Evolutionary conservation across 64 coral and sea anemone species (phyloP), one percentile per base, ranked within the genome.

Genomic region (Platygyra sinensis): DNA sequence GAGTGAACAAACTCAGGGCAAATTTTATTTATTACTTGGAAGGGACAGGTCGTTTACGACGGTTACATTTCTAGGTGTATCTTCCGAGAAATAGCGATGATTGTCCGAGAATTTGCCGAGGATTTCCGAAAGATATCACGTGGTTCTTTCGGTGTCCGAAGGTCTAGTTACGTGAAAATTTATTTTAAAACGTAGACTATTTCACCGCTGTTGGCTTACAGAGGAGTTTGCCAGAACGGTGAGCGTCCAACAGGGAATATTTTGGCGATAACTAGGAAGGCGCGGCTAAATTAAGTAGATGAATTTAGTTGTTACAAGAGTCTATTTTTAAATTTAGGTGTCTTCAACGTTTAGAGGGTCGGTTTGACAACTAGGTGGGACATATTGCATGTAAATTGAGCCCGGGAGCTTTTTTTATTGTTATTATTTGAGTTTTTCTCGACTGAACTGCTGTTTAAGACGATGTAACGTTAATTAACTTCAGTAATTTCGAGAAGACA

Each of bases 241-340:
- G 15, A 6, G 39, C 18, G 20, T 24, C 36, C 74, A 9, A 5
- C 36, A 20, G 18, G 38, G 38, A 12, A 46, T 51, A 49, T 52
- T 49, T 52, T 46, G 39, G 8, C 36, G 36, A 42, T 19, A 42
- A 6, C 19, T 52, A 19, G 33, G 33, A 22, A 77, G 39, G 39
- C 65, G 22, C 65, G n/a, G 25, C 65, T 24, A 25, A 69, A 69
- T n/a, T 10, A 77, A 77, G 42, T 42, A 20, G 9, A 50, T 72
- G 36, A 46, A 85, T 71, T 25, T 85, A 38, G 52, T 85, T 14
- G 24, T 85, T 71, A 50, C 62, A 85, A 20, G 52, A 72, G 20
- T 85, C 62, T 85, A 85, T 85, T 85, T 85, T 85, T 84, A 71
- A 84, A 84, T 69, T 84, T 85, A 69, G 63, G 18, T 85, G 30